phyloP scores from a whole-genome alignment of 2,797 vertebrate species.

The Labeo calbasu region DNA sequence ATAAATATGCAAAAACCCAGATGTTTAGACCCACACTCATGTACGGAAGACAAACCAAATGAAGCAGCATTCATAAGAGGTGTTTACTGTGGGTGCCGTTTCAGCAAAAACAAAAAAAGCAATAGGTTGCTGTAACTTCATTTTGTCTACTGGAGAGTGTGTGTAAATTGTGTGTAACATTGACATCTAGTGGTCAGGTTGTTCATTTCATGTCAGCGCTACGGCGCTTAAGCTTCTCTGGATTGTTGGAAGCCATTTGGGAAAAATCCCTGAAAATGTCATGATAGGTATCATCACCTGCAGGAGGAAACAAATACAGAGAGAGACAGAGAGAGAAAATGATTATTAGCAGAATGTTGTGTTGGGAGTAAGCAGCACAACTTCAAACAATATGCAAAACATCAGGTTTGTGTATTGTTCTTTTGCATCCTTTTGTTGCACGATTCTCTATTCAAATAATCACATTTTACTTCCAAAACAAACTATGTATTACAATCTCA shows the following conservation, averaged over 20 bases:
- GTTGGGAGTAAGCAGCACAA: neutral
- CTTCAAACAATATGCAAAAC: neutral
- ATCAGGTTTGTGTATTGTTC: neutral
- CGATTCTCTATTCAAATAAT: neutral
- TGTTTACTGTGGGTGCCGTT: constrained; percentile 64
- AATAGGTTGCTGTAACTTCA: constrained; percentile 55
- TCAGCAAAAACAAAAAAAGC: constrained; percentile 33
- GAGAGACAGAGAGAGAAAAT: neutral
- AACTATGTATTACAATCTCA: neutral
- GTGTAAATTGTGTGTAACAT: constrained; percentile 17
- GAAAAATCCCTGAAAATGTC: constrained; percentile 97
- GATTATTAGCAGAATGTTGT: neutral
- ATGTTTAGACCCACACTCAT: neutral
- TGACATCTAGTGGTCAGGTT: constrained; percentile 61
- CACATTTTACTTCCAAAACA: neutral
- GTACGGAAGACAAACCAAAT: neutral
- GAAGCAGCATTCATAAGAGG: neutral
- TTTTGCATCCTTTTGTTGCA: neutral
- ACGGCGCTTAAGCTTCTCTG: constrained; percentile 87
- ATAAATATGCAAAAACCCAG: constrained; percentile 13
- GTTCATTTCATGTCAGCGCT: constrained; percentile 77
- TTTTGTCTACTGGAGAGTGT: constrained; percentile 38
- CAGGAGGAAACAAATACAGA: constrained; percentile 36
- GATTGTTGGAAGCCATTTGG: constrained; percentile 94
- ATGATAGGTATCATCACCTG: constrained; percentile 92